Evolutionary conservation across 2,113 vertebrate genomes (phyloP).

Genomic region (Shinisaurus crocodilurus): DNA sequence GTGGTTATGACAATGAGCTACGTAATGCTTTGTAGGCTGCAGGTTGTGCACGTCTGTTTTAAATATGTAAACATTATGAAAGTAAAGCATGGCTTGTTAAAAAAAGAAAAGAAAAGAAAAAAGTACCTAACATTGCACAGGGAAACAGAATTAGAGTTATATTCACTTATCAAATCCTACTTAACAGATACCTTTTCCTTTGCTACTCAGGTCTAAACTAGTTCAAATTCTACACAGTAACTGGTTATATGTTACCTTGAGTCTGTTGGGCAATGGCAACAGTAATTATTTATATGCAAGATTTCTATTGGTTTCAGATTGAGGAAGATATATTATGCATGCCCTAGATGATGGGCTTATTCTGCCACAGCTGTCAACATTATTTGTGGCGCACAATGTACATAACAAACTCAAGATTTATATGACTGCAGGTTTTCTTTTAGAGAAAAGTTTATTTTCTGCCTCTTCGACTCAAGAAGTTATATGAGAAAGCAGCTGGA

Average conservation of each 20-base stretch:
- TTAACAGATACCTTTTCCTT: background rate
- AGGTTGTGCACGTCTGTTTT: background rate
- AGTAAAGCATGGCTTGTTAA: background rate
- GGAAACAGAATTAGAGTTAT: background rate
- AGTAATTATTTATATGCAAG: constrained; percentile 41
- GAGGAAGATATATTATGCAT: constrained; percentile 21
- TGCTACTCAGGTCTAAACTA: background rate
- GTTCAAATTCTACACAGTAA: constrained; percentile 4
- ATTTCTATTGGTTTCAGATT: constrained; percentile 22
- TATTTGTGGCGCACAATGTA: constrained; percentile 34
- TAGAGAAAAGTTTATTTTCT: background rate
- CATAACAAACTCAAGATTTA: constrained; percentile 48
- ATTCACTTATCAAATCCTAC: background rate
- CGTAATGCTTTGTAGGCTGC: background rate
- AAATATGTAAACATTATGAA: background rate
- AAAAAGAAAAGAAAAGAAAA: background rate
- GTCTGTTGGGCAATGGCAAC: background rate
- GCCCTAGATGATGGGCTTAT: constrained; percentile 49
- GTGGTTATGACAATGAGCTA: background rate
- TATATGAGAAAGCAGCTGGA: constrained; percentile 1
- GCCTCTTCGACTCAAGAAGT: background rate
- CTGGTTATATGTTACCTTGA: constrained; percentile 39
- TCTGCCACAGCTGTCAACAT: constrained; percentile 33
- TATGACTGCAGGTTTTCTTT: constrained; percentile 33
- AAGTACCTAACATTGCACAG: background rate